Base-by-base conservation (phyloP, 2,888 invertebrate species). In the Luperina nickerlii region DNA sequence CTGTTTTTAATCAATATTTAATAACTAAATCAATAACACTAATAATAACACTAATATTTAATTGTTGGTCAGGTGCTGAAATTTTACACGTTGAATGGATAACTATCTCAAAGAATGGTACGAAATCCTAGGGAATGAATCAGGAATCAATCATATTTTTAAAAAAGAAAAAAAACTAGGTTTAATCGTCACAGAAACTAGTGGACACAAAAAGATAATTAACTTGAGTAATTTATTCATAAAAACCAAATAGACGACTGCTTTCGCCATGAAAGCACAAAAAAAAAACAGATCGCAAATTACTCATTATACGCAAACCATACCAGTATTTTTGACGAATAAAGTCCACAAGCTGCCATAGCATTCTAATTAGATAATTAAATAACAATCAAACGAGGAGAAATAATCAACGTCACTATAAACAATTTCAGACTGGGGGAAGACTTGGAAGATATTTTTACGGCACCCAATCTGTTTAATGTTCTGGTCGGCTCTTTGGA, bases 381-480 rank as follows among this genome's bases (percentile, higher is more conserved):
- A 85, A 83, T 77, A 60, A 76, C 18, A 78, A 87, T 65, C 60
- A 73, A 66, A 74, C 32, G 6, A 63, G n/a, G 20, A 66, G 24
- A 54, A 74, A 80, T 38, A 77, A 77, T 68, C 51, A 66, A 45
- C 67, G n/a, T 57, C 67, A 32, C 65, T 65, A 24, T 76, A 75
- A 62, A 79, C 68, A 76, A 77, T 95, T 94, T 82, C 91, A 96
- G 96, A 74, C 87, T 96, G 27, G 92, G 94, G 1, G 92, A 95
- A 81, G 94, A 95, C 83, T 92, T 96, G 78, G 95, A 96, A 90
- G 93, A 94, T 57, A 95, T 96, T 85, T 96, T 96, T 81, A 92
- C 91, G 20, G 93, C 91, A 8, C 93, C 95, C 5, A 96, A 96
- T 88, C 90, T 96, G 63, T 95, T 94, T 79, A 96, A 94, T 82